Evolutionary conservation across 2,113 vertebrate genomes (phyloP).

Genomic region (Campylorhamphus procurvoides): DNA sequence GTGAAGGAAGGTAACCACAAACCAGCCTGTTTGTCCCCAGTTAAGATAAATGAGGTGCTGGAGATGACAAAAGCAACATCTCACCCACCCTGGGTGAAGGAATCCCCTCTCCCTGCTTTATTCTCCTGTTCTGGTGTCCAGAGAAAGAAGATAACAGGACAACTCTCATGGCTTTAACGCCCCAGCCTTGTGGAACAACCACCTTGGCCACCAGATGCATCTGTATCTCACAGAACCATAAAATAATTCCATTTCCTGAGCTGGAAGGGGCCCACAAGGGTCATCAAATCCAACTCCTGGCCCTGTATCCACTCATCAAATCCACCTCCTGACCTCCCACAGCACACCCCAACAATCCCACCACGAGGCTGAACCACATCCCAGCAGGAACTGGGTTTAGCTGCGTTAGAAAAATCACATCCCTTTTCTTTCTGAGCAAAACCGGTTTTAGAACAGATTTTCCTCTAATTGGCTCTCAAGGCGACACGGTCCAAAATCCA

Average conservation of each 20-base stretch:
- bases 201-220: background rate
- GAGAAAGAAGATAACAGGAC: background rate
- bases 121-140: background rate
- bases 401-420: background rate
- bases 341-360: background rate
- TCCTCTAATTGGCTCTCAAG: background rate
- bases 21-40: background rate
- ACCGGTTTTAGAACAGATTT: background rate
- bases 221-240: background rate
- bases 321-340: background rate
- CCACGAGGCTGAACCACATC: background rate
- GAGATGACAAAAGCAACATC: background rate
- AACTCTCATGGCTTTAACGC: accelerated
- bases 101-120: background rate
- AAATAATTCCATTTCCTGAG: background rate
- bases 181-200: no score
- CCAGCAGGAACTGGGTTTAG: background rate
- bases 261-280: background rate
- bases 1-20: background rate
- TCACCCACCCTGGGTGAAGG: background rate
- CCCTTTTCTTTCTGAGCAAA: background rate
- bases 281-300: no score
- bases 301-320: background rate
- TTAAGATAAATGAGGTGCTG: background rate
- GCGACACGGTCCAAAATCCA: background rate